Conservation (phyloP, 2,888 invertebrate species). For the Athripsodes cinereus region DNA sequence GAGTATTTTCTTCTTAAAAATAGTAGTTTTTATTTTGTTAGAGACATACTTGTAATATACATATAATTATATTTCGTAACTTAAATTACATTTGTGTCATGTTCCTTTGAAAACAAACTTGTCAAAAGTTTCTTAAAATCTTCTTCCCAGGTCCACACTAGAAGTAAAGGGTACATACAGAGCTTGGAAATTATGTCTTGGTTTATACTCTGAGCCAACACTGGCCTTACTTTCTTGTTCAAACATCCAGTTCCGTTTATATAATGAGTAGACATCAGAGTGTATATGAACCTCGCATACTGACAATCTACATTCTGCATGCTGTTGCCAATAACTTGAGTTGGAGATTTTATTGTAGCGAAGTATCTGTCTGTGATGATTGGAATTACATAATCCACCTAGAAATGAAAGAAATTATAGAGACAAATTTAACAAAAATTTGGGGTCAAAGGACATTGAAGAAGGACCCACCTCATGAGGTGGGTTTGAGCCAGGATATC, state of each 20-base stretch:
- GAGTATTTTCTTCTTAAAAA: too few species aligned
- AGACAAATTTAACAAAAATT: too few species aligned
- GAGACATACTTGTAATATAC: too few species aligned
- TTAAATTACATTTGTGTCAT: not conserved
- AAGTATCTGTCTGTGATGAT: constrained; percentile 50
- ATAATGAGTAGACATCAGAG: constrained; percentile 43
- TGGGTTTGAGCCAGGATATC: too few species aligned
- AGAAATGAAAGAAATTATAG: constrained; percentile 32
- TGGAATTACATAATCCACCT: constrained; percentile 53
- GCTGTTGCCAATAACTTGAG: constrained; percentile 36
- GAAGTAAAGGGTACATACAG: constrained; percentile 43
- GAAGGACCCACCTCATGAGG: too few species aligned
- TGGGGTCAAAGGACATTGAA: too few species aligned
- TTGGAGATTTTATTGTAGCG: constrained; percentile 40
- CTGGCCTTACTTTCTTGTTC: constrained; percentile 46
- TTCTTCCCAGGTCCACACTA: constrained; percentile 46
- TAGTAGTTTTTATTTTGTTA: too few species aligned
- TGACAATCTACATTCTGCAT: constrained; percentile 45
- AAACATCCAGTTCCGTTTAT: constrained; percentile 45
- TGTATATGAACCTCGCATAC: constrained; percentile 47
- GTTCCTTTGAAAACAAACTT: constrained; percentile 12
- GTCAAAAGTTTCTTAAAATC: constrained; percentile 45
- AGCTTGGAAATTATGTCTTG: constrained; percentile 37
- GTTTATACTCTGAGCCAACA: constrained; percentile 37
- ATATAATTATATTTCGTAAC: too few species aligned